These are phyloP conservation scores for honey bee (Apis mellifera) DNA, from an alignment of 1,140 invertebrate genomes.

Conservation along the genomic window Amel_HAv3.1 CM009932.2:9596001-9596500, in stretches of 20 bases:
- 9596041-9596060: no score
- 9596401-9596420: constrained; percentile 72
- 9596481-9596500: background rate
- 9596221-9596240: constrained; percentile 23
- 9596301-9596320: constrained; percentile 66
- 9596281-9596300: constrained; percentile 68
- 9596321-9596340: constrained; percentile 68
- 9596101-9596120: constrained; percentile 41
- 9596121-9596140: constrained; percentile 53
- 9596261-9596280: constrained; percentile 63
- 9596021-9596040: no score
- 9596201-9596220: constrained; percentile 46
- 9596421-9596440: constrained; percentile 73
- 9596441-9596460: background rate
- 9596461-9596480: background rate
- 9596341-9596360: constrained; percentile 69
- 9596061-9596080: background rate
- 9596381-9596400: constrained; percentile 67
- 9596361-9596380: constrained; percentile 79
- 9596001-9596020: background rate
- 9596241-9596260: constrained; percentile 32
- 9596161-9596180: constrained; percentile 27
- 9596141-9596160: constrained; percentile 49
- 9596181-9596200: constrained; percentile 61
- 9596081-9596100: constrained; percentile 31